Percentiles rank a stretch among this genome's conserved stretches.
phyloP scores from a whole-genome alignment of 1,140 invertebrate species.

The Lordiphosa collinella region DNA sequence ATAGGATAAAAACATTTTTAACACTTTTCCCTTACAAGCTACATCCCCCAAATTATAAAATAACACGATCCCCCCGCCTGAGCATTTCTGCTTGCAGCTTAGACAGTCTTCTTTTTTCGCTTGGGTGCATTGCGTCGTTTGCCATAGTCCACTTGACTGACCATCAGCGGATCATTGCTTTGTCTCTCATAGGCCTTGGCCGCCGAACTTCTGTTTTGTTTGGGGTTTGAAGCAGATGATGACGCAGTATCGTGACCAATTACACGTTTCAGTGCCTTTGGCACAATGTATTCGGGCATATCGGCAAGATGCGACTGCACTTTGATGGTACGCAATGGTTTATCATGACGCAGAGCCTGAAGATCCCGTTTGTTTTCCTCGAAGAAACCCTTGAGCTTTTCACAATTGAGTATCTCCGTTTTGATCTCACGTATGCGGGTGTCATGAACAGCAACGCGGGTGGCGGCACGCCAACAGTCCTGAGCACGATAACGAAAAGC shows the following conservation, averaged over 20 bases:
- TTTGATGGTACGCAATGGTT: conserved; percentile 92
- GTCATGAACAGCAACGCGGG: conserved; percentile 94
- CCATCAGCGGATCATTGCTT: conserved; percentile 77
- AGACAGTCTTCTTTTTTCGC: conserved; percentile 31
- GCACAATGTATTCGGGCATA: conserved; percentile 96
- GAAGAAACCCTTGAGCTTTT: conserved; percentile 97
- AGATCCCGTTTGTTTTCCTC: conserved; percentile 96
- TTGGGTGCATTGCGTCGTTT: conserved; percentile 32
- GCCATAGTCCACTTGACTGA: conserved; percentile 65
- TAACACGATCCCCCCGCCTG: not conserved
- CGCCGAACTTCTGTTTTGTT: conserved; percentile 39
- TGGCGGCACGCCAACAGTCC: conserved; percentile 97
- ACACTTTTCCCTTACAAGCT: too few relatives aligned
- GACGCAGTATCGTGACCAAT: conserved; percentile 79
- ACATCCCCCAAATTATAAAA: too few relatives aligned
- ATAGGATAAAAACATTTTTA: too few relatives aligned
- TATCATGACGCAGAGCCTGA: conserved; percentile 94
- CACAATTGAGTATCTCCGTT: conserved; percentile 94
- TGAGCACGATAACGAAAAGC: conserved; percentile 95
- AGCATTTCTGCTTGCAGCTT: not conserved
- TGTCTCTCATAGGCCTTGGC: conserved; percentile 61
- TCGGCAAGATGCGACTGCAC: conserved; percentile 92
- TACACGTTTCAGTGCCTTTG: conserved; percentile 85
- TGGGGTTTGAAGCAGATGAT: conserved; percentile 44
- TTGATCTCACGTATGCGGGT: conserved; percentile 97